A percentile compares a stretch with the other conserved stretches of the same genome.
phyloP scores from a whole-genome alignment of 2,888 invertebrate genomes.

The Catocala fraxini region DNA sequence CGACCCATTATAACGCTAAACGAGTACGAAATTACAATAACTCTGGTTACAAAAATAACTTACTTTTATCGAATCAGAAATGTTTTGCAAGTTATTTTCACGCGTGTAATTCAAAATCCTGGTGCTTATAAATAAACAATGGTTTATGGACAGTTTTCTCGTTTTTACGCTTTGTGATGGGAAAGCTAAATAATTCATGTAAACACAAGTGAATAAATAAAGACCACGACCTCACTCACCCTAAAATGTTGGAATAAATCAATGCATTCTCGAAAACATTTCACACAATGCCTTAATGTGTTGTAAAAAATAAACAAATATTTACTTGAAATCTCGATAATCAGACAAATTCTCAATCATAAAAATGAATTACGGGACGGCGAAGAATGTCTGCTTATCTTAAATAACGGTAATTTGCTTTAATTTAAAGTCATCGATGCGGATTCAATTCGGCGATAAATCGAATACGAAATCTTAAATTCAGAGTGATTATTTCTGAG shows the following conservation, averaged over 20 bases:
- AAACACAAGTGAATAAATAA: conserved; percentile 52
- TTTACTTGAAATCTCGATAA: conserved; percentile 3
- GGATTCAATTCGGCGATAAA: background rate
- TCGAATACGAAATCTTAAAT: conserved; percentile 4
- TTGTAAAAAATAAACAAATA: conserved; percentile 16
- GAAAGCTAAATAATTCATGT: conserved; percentile 42
- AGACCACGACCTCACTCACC: conserved; percentile 37
- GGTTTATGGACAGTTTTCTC: conserved; percentile 22
- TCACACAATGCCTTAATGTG: conserved; percentile 30
- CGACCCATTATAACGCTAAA: conserved; percentile 10
- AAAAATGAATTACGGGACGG: conserved; percentile 9
- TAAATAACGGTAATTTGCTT: conserved; percentile 11
- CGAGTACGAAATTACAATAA: conserved; percentile 12
- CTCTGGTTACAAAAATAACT: background rate
- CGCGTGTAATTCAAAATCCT: conserved; percentile 14
- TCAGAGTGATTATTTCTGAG: background rate
- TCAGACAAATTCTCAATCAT: conserved; percentile 11
- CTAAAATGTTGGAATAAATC: conserved; percentile 42
- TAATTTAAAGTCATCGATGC: conserved; percentile 5
- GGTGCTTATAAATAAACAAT: conserved; percentile 16
- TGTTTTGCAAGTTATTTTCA: conserved; percentile 2
- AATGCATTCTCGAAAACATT: conserved; percentile 33
- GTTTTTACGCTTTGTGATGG: conserved; percentile 36
- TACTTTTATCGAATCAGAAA: conserved; percentile 1
- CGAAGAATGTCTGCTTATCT: conserved; percentile 5